Percentiles rank a stretch among this genome's conserved stretches.
Conservation (phyloP, 2,797 vertebrate genomes). For the Syndactyla subalaris region DNA sequence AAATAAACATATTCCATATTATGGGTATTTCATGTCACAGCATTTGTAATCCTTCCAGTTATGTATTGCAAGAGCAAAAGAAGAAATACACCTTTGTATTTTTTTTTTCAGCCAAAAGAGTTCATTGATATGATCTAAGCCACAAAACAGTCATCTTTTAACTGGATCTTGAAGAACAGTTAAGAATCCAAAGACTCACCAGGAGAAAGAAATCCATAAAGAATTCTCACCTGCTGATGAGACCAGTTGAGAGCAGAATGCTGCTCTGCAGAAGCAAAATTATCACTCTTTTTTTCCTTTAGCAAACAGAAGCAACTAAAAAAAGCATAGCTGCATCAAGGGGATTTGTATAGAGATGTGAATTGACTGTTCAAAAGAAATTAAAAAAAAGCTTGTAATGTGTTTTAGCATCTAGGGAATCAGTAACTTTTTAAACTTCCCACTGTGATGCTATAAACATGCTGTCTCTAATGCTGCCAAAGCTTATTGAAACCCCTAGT, state of each 20-base stretch:
- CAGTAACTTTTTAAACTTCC: slow-evolving; percentile 31
- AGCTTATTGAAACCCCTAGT: slow-evolving; percentile 13
- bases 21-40: not conserved
- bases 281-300: not conserved
- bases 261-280: not conserved
- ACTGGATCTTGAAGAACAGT: not conserved
- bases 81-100: not conserved
- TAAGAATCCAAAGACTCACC: not conserved
- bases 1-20: not conserved
- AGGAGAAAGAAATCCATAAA: not conserved
- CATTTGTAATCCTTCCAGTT: not conserved
- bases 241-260: not conserved
- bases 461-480: not conserved
- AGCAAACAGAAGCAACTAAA: not conserved
- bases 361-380: slow-evolving; percentile 1
- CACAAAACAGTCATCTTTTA: not conserved
- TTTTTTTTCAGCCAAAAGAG: not conserved
- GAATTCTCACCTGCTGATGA: not conserved
- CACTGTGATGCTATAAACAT: not conserved
- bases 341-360: not conserved
- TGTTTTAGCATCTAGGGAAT: slow-evolving; percentile 11
- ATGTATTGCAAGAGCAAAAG: not conserved
- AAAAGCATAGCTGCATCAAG: not conserved
- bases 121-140: not conserved
- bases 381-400: not conserved